Evolutionary conservation across 2,113 vertebrate species (phyloP).

Genomic region (Lagopus leucura): DNA sequence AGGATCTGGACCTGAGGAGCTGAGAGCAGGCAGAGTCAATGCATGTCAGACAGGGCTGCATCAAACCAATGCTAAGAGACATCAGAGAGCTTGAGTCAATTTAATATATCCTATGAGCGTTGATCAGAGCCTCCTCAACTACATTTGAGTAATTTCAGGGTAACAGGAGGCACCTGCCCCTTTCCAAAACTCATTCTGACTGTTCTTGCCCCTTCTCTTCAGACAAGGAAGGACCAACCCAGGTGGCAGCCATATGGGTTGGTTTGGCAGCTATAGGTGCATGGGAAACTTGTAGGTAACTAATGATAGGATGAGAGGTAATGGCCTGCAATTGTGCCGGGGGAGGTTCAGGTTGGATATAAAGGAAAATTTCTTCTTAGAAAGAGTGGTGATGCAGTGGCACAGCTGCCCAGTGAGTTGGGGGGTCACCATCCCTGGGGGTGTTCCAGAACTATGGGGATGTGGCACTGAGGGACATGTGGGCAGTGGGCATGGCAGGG

Average conservation of each 20-base stretch:
- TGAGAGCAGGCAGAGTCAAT: neutral
- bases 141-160: neutral
- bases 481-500: no score
- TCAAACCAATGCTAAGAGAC: no score
- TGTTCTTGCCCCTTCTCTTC: no score
- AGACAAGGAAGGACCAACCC: neutral
- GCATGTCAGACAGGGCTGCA: neutral
- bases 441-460: no score
- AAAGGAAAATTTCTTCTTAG: no score
- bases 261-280: rapidly evolving
- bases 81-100: neutral
- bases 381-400: no score
- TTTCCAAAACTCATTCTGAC: neutral
- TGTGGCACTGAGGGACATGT: no score
- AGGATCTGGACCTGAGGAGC: neutral
- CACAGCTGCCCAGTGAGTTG: no score
- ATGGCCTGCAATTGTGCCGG: no score
- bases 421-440: no score
- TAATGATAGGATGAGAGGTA: no score
- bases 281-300: neutral
- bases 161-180: neutral
- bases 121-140: neutral
- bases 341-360: no score
- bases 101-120: neutral
- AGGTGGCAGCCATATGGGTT: neutral